Conservation (phyloP, 2,888 invertebrate species). For the Germaria angustata region DNA sequence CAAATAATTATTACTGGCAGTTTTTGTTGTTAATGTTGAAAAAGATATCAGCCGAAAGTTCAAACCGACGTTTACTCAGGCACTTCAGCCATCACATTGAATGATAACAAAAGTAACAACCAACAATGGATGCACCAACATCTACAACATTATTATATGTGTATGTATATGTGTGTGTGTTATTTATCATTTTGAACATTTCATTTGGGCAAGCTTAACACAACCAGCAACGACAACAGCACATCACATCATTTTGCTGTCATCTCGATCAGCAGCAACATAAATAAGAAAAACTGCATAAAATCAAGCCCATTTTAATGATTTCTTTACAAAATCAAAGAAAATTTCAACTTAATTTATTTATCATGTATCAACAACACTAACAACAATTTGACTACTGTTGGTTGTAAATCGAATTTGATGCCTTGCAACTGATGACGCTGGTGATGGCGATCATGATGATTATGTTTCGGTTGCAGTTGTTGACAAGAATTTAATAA, state of each 20-base stretch:
- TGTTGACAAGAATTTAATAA: slow-evolving; percentile 52
- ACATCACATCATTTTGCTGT: slow-evolving; percentile 13
- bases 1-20: slow-evolving; percentile 55
- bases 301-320: slow-evolving; percentile 22
- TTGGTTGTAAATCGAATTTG: slow-evolving; percentile 45
- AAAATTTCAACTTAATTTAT: slow-evolving; percentile 4
- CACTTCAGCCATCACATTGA: slow-evolving; percentile 32
- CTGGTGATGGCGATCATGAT: neutral
- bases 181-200: slow-evolving; percentile 8
- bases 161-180: too few relatives aligned
- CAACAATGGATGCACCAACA: neutral
- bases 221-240: neutral
- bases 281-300: slow-evolving; percentile 1
- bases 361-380: slow-evolving; percentile 33
- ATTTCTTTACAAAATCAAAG: slow-evolving; percentile 35
- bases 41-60: slow-evolving; percentile 31
- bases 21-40: slow-evolving; percentile 10
- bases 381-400: slow-evolving; percentile 52
- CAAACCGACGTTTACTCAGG: slow-evolving; percentile 21
- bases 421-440: slow-evolving; percentile 42
- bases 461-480: neutral
- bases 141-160: slow-evolving; percentile 17
- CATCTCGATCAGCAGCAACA: slow-evolving; percentile 9
- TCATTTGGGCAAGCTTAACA: slow-evolving; percentile 10
- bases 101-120: slow-evolving; percentile 10